These are phyloP conservation scores for Agapornis canus DNA, from an alignment of 2,797 vertebrate genomes.

Conservation along the genomic window DNA sequence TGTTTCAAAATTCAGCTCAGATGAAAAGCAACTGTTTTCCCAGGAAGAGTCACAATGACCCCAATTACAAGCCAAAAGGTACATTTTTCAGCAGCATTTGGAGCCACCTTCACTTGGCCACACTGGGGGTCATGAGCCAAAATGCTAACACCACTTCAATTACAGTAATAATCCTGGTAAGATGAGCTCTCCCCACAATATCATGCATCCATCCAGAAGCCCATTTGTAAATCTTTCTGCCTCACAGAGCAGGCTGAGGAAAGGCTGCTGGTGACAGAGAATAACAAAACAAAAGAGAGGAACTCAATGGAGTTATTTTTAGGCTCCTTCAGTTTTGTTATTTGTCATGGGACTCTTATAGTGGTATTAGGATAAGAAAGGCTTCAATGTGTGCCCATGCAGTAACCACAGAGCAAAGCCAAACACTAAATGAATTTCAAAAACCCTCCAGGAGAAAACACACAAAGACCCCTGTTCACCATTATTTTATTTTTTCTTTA, in stretches of 20 bases:
- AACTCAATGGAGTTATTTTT: not conserved
- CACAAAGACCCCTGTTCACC: not conserved
- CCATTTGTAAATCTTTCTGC: accelerated
- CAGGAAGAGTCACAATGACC: not conserved
- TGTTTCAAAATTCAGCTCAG: not conserved
- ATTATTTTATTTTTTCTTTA: not conserved
- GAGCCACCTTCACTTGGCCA: not conserved
- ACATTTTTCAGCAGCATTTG: not conserved
- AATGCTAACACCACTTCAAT: accelerated
- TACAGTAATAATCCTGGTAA: not conserved
- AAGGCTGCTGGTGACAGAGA: not conserved
- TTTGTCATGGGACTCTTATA: not conserved
- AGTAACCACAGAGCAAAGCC: not conserved
- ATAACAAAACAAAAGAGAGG: not conserved
- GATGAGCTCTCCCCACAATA: not conserved
- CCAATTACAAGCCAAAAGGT: accelerated
- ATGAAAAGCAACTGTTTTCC: not conserved
- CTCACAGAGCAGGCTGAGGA: not conserved
- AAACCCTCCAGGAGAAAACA: not conserved
- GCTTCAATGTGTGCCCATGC: not conserved
- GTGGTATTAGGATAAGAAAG: not conserved
- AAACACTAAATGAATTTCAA: not conserved
- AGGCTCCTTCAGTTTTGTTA: not conserved
- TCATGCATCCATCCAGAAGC: accelerated
- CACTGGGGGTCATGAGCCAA: accelerated